Percentiles rank a stretch among this genome's conserved stretches.
These are phyloP conservation scores for Acanthosepion lycidas DNA, from an alignment of 2,888 invertebrate genomes.

Conservation along the genomic window DNA sequence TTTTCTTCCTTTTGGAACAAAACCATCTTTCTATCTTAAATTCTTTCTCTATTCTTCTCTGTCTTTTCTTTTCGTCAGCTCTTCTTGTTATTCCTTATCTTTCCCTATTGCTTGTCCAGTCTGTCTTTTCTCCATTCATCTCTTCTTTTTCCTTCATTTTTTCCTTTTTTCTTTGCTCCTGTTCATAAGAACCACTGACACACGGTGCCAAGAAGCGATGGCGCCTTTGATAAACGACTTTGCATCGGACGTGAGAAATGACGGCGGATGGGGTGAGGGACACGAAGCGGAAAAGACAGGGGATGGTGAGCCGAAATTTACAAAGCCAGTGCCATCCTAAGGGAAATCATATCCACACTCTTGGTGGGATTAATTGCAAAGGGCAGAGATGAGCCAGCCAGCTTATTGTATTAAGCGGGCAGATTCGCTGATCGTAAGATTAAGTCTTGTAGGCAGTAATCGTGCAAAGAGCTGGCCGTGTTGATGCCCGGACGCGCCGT, in stretches of 20 bases:
- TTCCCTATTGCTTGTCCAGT: too few species aligned
- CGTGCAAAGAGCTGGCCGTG: conserved; percentile 33
- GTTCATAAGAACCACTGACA: conserved; percentile 13
- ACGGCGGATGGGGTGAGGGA: neutral
- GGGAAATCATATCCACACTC: conserved; percentile 33
- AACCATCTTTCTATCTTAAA: neutral
- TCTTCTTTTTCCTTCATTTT: neutral
- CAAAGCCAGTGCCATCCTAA: conserved; percentile 33
- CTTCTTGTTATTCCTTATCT: too few species aligned
- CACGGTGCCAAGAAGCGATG: neutral
- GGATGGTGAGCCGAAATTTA: neutral
- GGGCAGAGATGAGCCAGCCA: conserved; percentile 21
- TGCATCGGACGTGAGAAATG: conserved; percentile 21
- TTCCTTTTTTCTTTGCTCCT: neutral
- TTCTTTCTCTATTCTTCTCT: neutral
- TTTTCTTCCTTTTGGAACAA: neutral
- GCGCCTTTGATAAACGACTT: conserved; percentile 21
- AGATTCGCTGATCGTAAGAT: conserved; percentile 33
- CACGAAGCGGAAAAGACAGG: neutral
- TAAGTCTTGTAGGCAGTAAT: conserved; percentile 10
- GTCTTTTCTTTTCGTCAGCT: too few species aligned
- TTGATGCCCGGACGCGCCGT: neutral
- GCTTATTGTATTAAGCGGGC: conserved; percentile 22
- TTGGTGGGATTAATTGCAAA: conserved; percentile 14
- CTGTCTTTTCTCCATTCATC: neutral